Percentiles rank a stretch among this genome's conserved stretches.
phyloP scores from a whole-genome alignment of 2,888 invertebrate species.

The Cheiracanthium punctorium region DNA sequence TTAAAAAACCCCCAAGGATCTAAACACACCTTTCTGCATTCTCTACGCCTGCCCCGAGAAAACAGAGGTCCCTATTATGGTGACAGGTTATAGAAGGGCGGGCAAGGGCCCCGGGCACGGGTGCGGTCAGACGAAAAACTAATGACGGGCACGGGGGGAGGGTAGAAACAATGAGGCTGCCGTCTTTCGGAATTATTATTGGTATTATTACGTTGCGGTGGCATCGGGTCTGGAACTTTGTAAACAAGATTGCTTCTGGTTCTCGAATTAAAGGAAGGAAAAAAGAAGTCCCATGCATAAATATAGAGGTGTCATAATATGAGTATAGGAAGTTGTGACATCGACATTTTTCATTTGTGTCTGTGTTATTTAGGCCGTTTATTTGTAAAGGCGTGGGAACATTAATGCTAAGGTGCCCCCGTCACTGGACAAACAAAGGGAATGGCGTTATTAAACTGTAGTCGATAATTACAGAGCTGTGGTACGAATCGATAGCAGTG shows the following conservation, averaged over 20 bases:
- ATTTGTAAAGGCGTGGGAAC: too few species aligned
- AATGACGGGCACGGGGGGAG: conserved; percentile 38
- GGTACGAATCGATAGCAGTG: too few species aligned
- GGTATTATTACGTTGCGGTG: conserved; percentile 32
- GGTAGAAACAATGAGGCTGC: conserved; percentile 45
- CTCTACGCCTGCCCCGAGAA: background rate
- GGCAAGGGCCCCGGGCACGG: conserved; percentile 40
- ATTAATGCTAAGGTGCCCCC: too few species aligned
- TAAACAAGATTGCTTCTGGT: conserved; percentile 14
- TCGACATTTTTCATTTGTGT: background rate
- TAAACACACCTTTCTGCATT: background rate
- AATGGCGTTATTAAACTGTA: too few species aligned
- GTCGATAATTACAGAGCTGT: too few species aligned
- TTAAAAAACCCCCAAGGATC: background rate
- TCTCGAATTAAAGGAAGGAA: too few species aligned
- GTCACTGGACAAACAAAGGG: too few species aligned
- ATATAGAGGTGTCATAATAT: background rate
- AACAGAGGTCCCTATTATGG: conserved; percentile 34
- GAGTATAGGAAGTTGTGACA: background rate
- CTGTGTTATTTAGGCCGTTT: background rate
- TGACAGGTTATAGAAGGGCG: conserved; percentile 58
- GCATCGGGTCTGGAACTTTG: conserved; percentile 10
- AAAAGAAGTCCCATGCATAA: background rate
- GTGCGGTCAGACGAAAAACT: conserved; percentile 53
- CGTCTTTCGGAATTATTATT: conserved; percentile 45